Percentiles rank a stretch among this genome's conserved stretches.
phyloP scores from a whole-genome alignment of 2,888 invertebrate genomes.

The Aspidapion aeneum region DNA sequence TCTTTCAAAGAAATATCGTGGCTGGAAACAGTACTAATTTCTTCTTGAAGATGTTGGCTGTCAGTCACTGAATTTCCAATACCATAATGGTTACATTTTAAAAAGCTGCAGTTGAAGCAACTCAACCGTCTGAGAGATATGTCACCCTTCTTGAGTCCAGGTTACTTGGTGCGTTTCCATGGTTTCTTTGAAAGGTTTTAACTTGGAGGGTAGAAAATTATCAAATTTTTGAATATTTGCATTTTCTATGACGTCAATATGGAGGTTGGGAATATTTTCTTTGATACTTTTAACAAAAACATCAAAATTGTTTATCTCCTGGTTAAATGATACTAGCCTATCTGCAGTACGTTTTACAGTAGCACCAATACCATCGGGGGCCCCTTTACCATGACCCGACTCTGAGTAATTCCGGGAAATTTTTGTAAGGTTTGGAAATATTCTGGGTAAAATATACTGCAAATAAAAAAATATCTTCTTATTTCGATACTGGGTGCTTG shows the following conservation, averaged over 20 bases:
- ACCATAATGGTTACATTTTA: background rate
- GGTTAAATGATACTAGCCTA: background rate
- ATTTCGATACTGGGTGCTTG: slow-evolving; percentile 6
- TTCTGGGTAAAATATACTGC: background rate
- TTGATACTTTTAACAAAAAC: background rate
- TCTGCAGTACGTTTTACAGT: background rate
- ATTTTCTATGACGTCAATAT: background rate
- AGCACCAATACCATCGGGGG: slow-evolving; percentile 1
- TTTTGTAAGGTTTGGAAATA: background rate
- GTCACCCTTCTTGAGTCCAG: background rate
- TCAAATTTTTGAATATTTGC: background rate
- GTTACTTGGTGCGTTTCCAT: slow-evolving; percentile 3
- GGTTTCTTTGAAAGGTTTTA: slow-evolving; percentile 1
- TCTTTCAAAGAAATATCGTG: background rate
- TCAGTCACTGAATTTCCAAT: background rate
- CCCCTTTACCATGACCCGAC: background rate
- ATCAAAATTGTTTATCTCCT: background rate
- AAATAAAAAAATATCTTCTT: slow-evolving; percentile 2
- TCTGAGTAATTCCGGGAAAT: background rate
- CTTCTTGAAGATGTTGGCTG: background rate
- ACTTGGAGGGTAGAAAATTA: background rate
- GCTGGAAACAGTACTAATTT: background rate
- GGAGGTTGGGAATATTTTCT: background rate
- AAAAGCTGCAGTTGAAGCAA: background rate
- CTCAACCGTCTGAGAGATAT: background rate